phyloP scores from a whole-genome alignment of 2,113 vertebrate genomes.

The Calyptomena viridis region DNA sequence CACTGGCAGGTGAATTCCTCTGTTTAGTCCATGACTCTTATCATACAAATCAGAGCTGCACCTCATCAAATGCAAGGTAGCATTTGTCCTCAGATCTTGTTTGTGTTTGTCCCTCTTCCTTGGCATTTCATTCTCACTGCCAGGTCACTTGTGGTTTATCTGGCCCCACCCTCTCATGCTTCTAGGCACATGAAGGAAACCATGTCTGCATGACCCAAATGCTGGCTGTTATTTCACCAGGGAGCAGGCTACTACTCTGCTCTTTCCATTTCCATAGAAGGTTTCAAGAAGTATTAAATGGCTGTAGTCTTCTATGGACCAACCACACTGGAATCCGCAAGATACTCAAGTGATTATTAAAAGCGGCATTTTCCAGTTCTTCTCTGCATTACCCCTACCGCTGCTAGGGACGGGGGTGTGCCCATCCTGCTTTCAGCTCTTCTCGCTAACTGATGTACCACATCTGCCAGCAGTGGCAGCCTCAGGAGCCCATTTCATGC shows the following conservation, averaged over 20 bases:
- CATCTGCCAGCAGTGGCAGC: background rate
- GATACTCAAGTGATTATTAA: background rate
- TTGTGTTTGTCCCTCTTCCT: background rate
- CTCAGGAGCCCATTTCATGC: background rate
- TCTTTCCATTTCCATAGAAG: background rate
- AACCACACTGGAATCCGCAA: background rate
- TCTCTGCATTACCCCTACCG: background rate
- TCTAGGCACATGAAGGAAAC: background rate
- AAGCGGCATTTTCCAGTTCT: background rate
- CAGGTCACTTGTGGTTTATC: background rate
- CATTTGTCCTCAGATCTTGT: background rate
- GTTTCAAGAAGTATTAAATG: background rate
- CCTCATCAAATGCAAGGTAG: background rate
- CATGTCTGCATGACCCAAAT: background rate
- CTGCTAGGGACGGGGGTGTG: accelerated
- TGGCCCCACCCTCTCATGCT: background rate
- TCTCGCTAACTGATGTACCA: background rate
- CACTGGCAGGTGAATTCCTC: background rate
- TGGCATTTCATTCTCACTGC: background rate
- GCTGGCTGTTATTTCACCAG: background rate
- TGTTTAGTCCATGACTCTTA: background rate
- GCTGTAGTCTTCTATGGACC: background rate
- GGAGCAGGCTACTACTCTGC: background rate
- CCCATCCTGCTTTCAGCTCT: background rate
- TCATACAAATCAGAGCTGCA: background rate